These are phyloP conservation scores for Sebastes ruberrimus DNA, from an alignment of 2,797 vertebrate genomes.

Conservation along the genomic window DNA sequence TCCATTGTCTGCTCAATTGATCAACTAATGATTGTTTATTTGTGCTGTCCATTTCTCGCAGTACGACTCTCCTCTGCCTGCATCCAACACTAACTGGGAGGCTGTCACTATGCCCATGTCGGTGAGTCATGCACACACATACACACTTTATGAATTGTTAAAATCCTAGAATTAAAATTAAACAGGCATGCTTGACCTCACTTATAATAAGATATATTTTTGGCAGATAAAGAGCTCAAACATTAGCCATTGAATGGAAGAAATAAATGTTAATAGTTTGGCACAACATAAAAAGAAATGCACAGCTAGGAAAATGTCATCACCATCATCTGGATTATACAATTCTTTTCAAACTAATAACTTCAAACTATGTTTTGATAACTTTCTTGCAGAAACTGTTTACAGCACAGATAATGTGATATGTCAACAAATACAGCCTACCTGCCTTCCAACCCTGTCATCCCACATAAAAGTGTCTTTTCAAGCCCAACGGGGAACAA, in stretches of 20 bases:
- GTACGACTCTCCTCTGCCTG: constrained; percentile 85
- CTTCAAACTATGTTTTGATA: not conserved
- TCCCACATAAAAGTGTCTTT: not conserved
- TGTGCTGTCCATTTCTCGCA: constrained; percentile 74
- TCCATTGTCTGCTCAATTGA: not conserved
- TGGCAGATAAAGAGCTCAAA: not conserved
- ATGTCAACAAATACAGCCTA: not conserved
- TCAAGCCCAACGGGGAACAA: not conserved
- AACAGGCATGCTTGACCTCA: not conserved
- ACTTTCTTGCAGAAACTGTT: not conserved
- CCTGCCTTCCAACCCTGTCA: not conserved
- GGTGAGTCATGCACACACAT: constrained; percentile 82
- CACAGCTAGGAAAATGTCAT: not conserved
- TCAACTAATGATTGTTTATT: not conserved
- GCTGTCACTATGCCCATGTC: constrained; percentile 86
- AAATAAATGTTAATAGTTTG: not conserved
- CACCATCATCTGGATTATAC: not conserved
- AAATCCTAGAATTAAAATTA: not conserved
- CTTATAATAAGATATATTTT: not conserved
- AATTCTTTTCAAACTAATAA: not conserved
- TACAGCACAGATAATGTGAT: not conserved
- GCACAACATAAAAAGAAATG: not conserved
- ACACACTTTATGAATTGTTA: not conserved
- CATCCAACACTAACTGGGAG: constrained; percentile 90
- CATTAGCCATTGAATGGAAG: not conserved